Percentiles rank a stretch among this genome's conserved stretches.
phyloP scores from a whole-genome alignment of 2,797 vertebrate species.

The Apodemus agrarius region DNA sequence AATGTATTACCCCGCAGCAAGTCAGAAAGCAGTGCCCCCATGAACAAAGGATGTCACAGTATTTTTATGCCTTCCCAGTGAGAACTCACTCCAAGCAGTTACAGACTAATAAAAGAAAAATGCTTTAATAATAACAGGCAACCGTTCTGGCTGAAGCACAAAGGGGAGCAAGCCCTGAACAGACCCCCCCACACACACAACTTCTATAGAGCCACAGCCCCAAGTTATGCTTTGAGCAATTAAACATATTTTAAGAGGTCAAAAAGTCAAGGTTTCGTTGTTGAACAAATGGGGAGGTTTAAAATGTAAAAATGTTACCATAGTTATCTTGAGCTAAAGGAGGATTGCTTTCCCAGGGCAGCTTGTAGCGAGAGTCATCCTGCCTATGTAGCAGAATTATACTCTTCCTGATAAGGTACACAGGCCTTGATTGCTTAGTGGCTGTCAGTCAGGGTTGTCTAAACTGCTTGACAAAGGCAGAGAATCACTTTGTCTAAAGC shows the following conservation, averaged over 20 bases:
- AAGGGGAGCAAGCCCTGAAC: neutral
- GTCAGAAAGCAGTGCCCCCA: neutral
- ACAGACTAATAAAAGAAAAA: neutral
- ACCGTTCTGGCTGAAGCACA: neutral
- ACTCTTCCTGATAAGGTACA: too few relatives aligned
- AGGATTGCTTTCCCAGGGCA: too few relatives aligned
- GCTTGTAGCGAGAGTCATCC: too few relatives aligned
- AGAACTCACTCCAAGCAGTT: neutral
- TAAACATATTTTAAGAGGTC: neutral
- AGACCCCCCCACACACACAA: neutral
- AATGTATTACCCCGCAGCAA: neutral
- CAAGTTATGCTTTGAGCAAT: neutral
- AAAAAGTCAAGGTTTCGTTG: neutral
- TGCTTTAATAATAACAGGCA: neutral
- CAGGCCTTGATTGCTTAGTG: too few relatives aligned
- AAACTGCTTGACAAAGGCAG: neutral
- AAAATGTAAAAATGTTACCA: neutral
- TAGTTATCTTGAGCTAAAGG: too few relatives aligned
- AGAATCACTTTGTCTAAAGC: neutral
- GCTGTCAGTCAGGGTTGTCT: too few relatives aligned
- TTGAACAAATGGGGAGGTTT: neutral
- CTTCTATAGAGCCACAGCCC: neutral
- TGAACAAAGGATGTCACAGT: neutral
- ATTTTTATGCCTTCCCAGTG: neutral
- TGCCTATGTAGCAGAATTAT: too few relatives aligned